Evolutionary conservation across 2,113 vertebrate genomes (phyloP).

Genomic region (Malurus alboscapulatus): DNA sequence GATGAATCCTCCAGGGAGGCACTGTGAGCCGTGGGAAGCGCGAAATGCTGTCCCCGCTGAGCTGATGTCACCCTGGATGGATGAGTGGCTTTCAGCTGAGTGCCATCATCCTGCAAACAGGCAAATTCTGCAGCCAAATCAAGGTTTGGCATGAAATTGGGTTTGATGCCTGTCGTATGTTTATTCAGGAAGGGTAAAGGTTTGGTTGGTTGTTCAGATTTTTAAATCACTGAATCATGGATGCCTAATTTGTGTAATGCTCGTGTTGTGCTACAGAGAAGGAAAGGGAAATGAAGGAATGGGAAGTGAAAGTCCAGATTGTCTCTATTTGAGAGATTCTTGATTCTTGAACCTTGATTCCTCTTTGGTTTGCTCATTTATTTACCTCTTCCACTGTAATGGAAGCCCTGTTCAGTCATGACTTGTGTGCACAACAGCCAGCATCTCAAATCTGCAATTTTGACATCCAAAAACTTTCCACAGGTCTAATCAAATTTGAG

Average conservation of each 20-base stretch:
- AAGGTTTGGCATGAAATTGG: accelerated
- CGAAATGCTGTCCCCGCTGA: neutral
- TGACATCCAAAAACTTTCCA: neutral
- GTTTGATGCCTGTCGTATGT: accelerated
- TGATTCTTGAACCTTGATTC: neutral
- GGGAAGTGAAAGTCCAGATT: neutral
- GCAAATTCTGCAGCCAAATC: neutral
- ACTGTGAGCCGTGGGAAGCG: neutral
- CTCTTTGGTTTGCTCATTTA: neutral
- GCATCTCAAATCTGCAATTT: neutral
- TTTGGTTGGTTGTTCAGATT: neutral
- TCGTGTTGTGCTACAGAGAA: neutral
- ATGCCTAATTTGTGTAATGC: neutral
- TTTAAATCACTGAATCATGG: neutral
- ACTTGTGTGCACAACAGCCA: too few relatives aligned
- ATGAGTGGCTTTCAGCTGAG: neutral
- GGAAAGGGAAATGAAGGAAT: neutral
- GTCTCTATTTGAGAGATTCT: neutral
- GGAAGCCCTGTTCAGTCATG: neutral
- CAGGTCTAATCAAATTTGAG: neutral
- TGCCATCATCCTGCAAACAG: neutral
- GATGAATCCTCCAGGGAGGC: neutral
- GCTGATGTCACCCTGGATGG: neutral
- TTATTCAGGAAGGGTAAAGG: neutral
- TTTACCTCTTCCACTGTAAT: neutral